These are phyloP conservation scores for Urophycis tenuis DNA, from an alignment of 2,797 vertebrate genomes.

Conservation along the genomic window DNA sequence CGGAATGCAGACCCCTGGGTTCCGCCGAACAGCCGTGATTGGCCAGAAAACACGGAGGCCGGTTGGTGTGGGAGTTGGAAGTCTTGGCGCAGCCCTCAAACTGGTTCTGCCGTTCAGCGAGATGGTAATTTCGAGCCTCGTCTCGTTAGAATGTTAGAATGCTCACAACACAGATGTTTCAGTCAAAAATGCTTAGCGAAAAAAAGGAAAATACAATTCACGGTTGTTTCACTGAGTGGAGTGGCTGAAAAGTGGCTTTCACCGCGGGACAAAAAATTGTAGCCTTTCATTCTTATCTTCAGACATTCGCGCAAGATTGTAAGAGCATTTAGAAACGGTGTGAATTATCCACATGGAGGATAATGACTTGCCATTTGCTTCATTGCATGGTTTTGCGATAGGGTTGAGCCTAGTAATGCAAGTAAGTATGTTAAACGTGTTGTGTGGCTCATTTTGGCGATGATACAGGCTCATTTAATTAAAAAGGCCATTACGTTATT, in stretches of 20 bases:
- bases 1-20: neutral
- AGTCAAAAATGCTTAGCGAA: too few species aligned
- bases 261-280: too few species aligned
- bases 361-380: neutral
- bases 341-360: neutral
- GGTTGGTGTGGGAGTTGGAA: neutral
- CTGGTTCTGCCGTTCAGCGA: neutral
- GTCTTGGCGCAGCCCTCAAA: neutral
- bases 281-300: too few species aligned
- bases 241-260: too few species aligned
- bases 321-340: neutral
- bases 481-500: slow-evolving; percentile 3
- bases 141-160: neutral
- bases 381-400: neutral
- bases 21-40: neutral
- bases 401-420: neutral
- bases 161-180: neutral
- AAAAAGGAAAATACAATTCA: too few species aligned
- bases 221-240: too few species aligned
- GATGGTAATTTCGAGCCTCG: neutral
- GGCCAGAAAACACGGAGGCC: neutral
- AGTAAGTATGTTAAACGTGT: neutral
- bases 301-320: too few species aligned
- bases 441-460: neutral
- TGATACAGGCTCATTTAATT: neutral